Base-by-base conservation (phyloP, 2,113 vertebrate species). In the Pampusana beccarii region DNA sequence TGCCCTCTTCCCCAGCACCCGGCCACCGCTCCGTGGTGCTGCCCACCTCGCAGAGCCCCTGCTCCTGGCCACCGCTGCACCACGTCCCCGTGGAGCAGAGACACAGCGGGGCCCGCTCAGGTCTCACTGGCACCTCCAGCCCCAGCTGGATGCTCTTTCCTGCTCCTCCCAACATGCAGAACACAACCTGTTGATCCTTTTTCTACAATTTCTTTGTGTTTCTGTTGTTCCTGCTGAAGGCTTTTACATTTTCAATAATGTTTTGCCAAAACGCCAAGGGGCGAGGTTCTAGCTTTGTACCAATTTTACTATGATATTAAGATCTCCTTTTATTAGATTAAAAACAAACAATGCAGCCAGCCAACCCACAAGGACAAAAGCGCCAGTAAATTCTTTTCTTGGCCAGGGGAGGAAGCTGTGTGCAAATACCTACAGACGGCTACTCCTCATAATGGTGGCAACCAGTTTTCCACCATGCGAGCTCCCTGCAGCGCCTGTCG, bases 301-400 rank as follows among this genome's bases (percentile, higher is more conserved):
- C 16, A 2, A 95, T 94, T 96, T 93, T 90, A 86, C 96, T 90
- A 88, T 61, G 91, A 93, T 93, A 97, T 94, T 94, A 96, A 96
- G 91, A 95, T 84, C 86, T 92, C 72, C 83, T 91, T 96, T 96
- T 94, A 95, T 96, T 95, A 94, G 96, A 96, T 94, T 93, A 96
- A 96, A 97, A 95, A 96, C 84, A 96, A 96, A 96, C 96, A 96
- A 88, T 2, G 10, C 65, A 97, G 95, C 44, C 88, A 95, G 96
- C 94, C 95, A 96, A 75, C 95, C 95, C 95, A 89, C 93, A 95
- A 92, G 85, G 70, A 93, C 90, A 90, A 83, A 81, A 88, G 82
- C 1, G 61, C 88, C 93, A 94, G 91, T 75, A 86, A 95, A 95
- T 94, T 92, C 86, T 93, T 93, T 79, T 78, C 92, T 88, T 42